Conservation (phyloP, 2,888 invertebrate genomes). For the Oscheius sp. region DNA sequence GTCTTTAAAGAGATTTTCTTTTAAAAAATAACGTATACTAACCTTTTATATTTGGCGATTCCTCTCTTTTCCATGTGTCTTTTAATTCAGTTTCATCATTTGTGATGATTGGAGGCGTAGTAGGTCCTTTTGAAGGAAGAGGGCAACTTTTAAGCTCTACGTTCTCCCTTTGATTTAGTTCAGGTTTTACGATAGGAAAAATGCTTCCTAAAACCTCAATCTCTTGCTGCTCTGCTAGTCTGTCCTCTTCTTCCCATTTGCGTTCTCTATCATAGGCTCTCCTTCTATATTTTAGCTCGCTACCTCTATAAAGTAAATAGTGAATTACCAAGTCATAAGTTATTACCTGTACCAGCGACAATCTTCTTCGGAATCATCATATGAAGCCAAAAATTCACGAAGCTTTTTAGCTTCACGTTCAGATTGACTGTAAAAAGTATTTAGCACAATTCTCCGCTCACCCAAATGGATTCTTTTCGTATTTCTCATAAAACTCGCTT, state of each 20-base stretch:
- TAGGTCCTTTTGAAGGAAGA: too few relatives aligned
- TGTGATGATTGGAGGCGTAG: too few relatives aligned
- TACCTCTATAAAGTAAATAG: slow-evolving; percentile 76
- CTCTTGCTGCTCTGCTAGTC: slow-evolving; percentile 71
- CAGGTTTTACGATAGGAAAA: too few relatives aligned
- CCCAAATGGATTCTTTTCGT: neutral
- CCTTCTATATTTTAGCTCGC: slow-evolving; percentile 87
- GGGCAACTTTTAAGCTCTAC: too few relatives aligned
- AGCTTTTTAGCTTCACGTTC: slow-evolving; percentile 87
- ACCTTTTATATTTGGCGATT: too few relatives aligned
- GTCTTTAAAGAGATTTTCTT: too few relatives aligned
- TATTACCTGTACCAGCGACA: slow-evolving; percentile 89
- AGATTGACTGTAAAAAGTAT: slow-evolving; percentile 34
- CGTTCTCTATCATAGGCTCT: slow-evolving; percentile 91
- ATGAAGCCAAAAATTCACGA: slow-evolving; percentile 97
- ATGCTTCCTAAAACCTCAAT: too few relatives aligned
- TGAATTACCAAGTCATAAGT: neutral
- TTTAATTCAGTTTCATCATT: slow-evolving; percentile 78
- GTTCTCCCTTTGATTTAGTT: too few relatives aligned
- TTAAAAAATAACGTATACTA: too few relatives aligned
- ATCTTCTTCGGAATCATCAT: slow-evolving; percentile 97
- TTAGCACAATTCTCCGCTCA: neutral
- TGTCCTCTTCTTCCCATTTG: slow-evolving; percentile 80
- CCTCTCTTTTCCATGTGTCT: slow-evolving; percentile 68
- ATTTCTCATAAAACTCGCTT: neutral